Percentiles rank a stretch among this genome's conserved stretches.
These are phyloP conservation scores for Leuciscus waleckii DNA, from an alignment of 2,797 vertebrate species.

Conservation along the genomic window DNA sequence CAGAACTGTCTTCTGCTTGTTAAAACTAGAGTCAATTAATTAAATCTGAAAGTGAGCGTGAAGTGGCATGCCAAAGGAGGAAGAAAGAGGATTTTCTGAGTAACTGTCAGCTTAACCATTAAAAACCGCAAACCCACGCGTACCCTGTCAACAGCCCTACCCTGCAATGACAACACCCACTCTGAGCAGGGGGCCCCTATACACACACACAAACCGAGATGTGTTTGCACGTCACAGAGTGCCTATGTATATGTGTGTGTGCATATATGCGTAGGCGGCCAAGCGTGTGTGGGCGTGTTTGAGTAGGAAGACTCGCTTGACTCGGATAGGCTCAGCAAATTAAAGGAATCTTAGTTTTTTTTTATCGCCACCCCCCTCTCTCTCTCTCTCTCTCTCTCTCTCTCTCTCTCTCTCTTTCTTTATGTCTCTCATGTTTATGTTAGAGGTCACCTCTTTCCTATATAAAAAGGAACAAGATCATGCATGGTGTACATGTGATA, in stretches of 20 bases:
- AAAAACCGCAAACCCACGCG: conserved; percentile 80
- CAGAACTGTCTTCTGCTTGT: neutral
- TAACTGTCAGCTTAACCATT: conserved; percentile 66
- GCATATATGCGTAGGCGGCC: conserved; percentile 26
- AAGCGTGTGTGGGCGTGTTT: conserved; percentile 42
- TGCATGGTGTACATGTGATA: neutral
- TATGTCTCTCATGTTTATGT: conserved; percentile 21
- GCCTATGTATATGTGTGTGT: conserved; percentile 28
- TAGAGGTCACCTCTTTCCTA: conserved; percentile 10
- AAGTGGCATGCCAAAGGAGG: conserved; percentile 25
- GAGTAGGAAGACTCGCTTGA: conserved; percentile 43
- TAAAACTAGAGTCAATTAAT: conserved; percentile 1
- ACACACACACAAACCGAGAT: conserved; percentile 56
- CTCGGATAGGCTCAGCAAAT: conserved; percentile 41
- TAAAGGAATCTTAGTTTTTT: conserved; percentile 31
- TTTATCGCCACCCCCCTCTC: neutral
- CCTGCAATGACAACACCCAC: conserved; percentile 77
- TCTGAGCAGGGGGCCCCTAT: conserved; percentile 55
- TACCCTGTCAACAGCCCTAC: conserved; percentile 78
- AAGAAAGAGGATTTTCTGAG: conserved; percentile 44
- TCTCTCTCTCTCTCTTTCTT: neutral
- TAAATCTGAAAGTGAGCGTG: conserved; percentile 11
- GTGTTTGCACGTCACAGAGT: conserved; percentile 17
- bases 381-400: neutral
- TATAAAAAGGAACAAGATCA: conserved; percentile 3